These are phyloP conservation scores for Coenonympha glycerion DNA, from an alignment of 2,888 invertebrate species.

Conservation along the genomic window DNA sequence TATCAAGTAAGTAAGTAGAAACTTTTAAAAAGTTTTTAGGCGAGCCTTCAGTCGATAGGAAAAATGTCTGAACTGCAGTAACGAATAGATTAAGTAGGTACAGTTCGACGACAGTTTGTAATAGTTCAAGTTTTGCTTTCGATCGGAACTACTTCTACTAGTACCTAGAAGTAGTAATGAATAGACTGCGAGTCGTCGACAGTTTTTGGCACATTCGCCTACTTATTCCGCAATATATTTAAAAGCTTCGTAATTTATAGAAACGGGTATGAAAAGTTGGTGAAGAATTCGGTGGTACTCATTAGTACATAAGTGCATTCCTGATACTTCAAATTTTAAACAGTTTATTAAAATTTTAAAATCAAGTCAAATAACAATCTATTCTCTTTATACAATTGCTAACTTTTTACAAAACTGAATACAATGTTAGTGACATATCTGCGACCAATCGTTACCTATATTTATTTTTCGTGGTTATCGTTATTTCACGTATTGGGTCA, in stretches of 20 bases:
- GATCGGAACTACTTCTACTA: conserved; percentile 2
- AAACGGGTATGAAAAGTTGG: not conserved
- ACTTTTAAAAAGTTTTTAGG: conserved; percentile 15
- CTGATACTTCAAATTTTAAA: no score
- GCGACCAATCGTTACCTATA: no score
- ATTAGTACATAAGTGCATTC: no score
- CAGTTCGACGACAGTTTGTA: conserved; percentile 19
- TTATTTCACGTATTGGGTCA: no score
- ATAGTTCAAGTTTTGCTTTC: conserved; percentile 19
- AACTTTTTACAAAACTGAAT: no score
- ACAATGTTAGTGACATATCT: no score
- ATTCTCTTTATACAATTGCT: no score
- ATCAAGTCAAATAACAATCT: no score
- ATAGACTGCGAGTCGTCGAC: conserved; percentile 4
- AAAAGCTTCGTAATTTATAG: not conserved
- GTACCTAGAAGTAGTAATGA: conserved; percentile 4
- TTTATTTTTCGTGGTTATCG: no score
- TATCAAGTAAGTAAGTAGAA: not conserved
- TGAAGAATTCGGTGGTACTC: no score
- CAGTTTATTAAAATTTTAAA: no score
- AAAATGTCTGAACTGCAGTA: conserved; percentile 21
- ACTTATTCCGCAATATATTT: not conserved
- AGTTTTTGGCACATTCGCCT: conserved; percentile 3
- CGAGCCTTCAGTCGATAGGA: conserved; percentile 20
- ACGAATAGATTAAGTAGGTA: conserved; percentile 21